These are phyloP conservation scores for Vireo griseus DNA, from an alignment of 2,797 vertebrate species.

Conservation along the genomic window DNA sequence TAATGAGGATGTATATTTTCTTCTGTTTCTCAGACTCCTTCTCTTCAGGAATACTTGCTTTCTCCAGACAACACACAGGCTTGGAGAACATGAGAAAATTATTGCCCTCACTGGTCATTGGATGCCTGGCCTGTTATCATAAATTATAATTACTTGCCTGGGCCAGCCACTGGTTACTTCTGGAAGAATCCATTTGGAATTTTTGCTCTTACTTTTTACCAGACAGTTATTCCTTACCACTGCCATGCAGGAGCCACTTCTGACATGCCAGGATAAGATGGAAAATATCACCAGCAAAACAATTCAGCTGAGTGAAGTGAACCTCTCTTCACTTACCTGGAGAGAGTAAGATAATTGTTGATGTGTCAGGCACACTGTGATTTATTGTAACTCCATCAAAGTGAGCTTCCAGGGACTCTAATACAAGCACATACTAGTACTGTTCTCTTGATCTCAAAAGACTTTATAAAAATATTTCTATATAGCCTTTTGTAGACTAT, in stretches of 20 bases:
- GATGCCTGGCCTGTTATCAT: neutral
- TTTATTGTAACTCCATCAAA: neutral
- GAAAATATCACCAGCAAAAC: neutral
- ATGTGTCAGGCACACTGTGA: rapidly evolving
- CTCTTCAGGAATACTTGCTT: neutral
- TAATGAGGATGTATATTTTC: neutral
- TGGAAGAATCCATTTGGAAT: neutral
- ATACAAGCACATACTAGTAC: neutral
- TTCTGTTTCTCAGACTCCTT: neutral
- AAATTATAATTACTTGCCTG: neutral
- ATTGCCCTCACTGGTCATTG: neutral
- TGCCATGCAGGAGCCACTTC: neutral
- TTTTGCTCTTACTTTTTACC: neutral
- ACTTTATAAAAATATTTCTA: neutral
- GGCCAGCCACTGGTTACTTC: neutral
- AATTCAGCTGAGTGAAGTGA: neutral
- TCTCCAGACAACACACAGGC: neutral
- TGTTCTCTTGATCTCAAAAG: neutral
- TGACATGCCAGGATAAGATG: neutral
- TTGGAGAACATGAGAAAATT: neutral
- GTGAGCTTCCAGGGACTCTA: neutral
- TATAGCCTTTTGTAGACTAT: neutral
- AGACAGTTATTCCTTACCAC: neutral
- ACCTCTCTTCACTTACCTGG: neutral
- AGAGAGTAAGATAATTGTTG: neutral